A percentile compares a stretch with the other conserved stretches of the same genome.
These are phyloP conservation scores for Drosophila lacteicornis DNA, from an alignment of 1,140 invertebrate species.

Conservation along the genomic window DNA sequence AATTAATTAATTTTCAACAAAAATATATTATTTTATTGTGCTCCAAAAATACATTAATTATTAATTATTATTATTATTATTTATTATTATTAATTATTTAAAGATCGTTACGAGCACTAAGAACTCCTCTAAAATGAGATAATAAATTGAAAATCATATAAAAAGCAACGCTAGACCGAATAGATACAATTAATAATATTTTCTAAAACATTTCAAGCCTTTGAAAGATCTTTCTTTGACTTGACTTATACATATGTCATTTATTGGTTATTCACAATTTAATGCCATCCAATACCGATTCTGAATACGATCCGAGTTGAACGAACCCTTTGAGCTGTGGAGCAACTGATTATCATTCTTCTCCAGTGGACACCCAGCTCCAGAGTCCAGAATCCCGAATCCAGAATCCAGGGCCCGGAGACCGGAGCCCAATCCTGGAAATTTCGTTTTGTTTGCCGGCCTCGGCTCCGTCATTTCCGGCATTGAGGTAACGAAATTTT, in stretches of 20 bases:
- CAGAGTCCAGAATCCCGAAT: neutral
- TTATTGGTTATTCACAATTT: neutral
- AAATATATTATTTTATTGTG: too few species aligned
- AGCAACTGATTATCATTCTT: constrained; percentile 50
- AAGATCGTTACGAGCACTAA: too few species aligned
- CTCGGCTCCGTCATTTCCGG: constrained; percentile 74
- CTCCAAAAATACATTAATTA: too few species aligned
- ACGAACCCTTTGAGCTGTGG: constrained; percentile 34
- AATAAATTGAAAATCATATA: too few species aligned
- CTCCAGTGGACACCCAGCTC: constrained; percentile 5
- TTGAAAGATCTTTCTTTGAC: neutral
- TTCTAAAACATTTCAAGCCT: too few species aligned
- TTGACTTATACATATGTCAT: neutral
- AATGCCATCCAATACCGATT: neutral
- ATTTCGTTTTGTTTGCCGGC: constrained; percentile 57
- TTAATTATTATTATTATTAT: too few species aligned
- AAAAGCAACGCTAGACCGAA: too few species aligned
- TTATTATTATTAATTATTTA: neutral
- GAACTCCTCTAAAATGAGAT: neutral
- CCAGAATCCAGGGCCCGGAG: neutral
- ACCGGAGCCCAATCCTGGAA: constrained; percentile 39
- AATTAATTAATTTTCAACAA: too few species aligned
- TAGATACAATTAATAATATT: too few species aligned
- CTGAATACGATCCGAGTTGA: constrained; percentile 25
- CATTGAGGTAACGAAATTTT: constrained; percentile 79